These are phyloP conservation scores for Okamejei kenojei DNA, from an alignment of 2,797 vertebrate genomes.

Conservation along the genomic window DNA sequence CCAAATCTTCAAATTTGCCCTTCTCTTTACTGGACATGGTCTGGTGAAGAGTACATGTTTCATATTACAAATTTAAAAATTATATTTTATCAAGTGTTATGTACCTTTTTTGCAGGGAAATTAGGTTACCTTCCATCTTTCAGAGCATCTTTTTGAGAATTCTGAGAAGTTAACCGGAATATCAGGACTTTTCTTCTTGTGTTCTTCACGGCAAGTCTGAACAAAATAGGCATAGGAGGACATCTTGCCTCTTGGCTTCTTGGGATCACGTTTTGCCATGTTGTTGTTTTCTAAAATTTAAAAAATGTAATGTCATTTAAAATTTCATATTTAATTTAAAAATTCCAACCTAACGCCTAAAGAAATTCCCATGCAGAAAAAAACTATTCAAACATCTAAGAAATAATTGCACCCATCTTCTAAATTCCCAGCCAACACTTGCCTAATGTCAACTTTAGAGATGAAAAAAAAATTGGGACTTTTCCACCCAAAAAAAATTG, in stretches of 20 bases:
- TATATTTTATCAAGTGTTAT: neutral
- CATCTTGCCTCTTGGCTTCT: conserved; percentile 83
- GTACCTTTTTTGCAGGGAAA: neutral
- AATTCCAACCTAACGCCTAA: neutral
- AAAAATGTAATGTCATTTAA: neutral
- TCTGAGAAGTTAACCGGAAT: conserved; percentile 74
- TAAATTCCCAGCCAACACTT: neutral
- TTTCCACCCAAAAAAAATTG: too few species aligned
- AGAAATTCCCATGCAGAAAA: neutral
- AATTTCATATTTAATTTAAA: too few species aligned
- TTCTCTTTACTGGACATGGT: conserved; percentile 76
- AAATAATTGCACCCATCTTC: neutral
- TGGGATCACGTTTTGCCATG: conserved; percentile 78
- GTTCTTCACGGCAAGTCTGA: conserved; percentile 74
- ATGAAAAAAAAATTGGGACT: neutral
- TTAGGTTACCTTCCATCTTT: conserved; percentile 67
- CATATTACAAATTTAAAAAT: conserved; percentile 15
- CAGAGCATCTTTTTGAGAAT: conserved; percentile 69
- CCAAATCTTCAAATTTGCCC: conserved; percentile 75
- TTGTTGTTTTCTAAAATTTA: conserved; percentile 45
- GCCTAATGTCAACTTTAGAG: neutral
- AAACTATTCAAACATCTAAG: neutral
- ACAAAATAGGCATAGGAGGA: conserved; percentile 74
- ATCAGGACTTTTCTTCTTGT: conserved; percentile 75
- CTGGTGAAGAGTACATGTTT: conserved; percentile 48